Evolutionary conservation across 2,888 invertebrate genomes (phyloP), one percentile per base, ranked within the genome.

Genomic region (Chrysodeixis includens): DNA sequence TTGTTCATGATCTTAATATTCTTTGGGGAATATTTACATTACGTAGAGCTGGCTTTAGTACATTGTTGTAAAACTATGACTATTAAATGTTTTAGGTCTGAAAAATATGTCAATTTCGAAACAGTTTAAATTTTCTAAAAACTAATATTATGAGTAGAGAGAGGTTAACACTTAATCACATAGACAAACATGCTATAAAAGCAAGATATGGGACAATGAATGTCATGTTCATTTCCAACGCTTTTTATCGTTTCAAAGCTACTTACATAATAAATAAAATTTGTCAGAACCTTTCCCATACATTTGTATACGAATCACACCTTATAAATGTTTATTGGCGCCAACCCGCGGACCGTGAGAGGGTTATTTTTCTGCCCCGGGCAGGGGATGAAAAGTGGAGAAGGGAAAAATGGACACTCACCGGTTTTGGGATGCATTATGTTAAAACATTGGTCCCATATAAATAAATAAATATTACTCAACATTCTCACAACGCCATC

Each of bases 251-350:
- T 56, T n/a, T 70, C 62, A 73, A 74, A 62, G 71, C 62, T 64
- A 71, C 65, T 71, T 74, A 75, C 0, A 14, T 74, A 64, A 66
- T 76, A 76, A 76, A 74, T 61, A 76, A 66, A 72, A 76, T 76
- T 72, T 74, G 73, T 72, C 77, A 66, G 56, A 76, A 66, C 73
- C 77, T 67, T 74, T 62, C 72, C 62, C 77, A 74, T 61, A 76
- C 77, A 74, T 76, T 74, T 74, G 73, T 76, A 76, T 72, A 74
- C 73, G 60, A 76, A 73, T 76, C 77, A 74, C 73, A 74, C 72
- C 73, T 77, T 63, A 77, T 77, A 63, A 74, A 68, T 68, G 73
- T 74, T 57, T 30, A 54, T 54, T 49, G 30, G 51, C 30, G 54
- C 12, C 67, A 62, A 59, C 61, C 52, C 10, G 35, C 62, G 52